A percentile compares a stretch with the other conserved stretches of the same genome.
phyloP scores from a whole-genome alignment of 23 tunicate genomes.

The Ciona savignyi region DNA sequence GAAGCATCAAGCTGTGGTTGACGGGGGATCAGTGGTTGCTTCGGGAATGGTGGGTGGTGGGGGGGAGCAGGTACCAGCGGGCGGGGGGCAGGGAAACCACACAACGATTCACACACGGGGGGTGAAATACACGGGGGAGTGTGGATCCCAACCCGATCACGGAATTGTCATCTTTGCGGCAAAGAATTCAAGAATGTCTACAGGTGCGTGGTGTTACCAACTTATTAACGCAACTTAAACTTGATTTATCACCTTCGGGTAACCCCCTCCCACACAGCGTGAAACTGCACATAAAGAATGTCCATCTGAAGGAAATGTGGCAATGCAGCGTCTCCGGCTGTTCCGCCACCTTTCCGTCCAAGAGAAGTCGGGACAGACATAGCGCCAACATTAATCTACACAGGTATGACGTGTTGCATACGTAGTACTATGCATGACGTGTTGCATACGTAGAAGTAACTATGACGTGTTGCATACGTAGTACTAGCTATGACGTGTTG shows the following conservation, averaged over 20 bases:
- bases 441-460: too few species aligned
- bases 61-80: too few species aligned
- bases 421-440: too few species aligned
- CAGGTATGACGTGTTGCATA: too few species aligned
- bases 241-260: not conserved
- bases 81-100: too few species aligned
- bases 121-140: constrained; percentile 90
- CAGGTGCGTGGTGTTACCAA: constrained; percentile 38
- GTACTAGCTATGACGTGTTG: too few species aligned
- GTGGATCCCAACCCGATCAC: constrained; percentile 97
- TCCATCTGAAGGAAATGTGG: constrained; percentile 94
- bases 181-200: constrained; percentile 92
- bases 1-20: too few species aligned
- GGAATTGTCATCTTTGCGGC: constrained; percentile 89
- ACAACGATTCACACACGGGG: constrained; percentile 26
- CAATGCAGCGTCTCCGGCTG: constrained; percentile 85
- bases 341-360: constrained; percentile 89
- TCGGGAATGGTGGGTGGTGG: too few species aligned
- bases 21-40: too few species aligned
- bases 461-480: too few species aligned
- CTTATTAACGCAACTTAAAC: not conserved
- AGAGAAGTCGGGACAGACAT: constrained; percentile 88
- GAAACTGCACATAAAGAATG: constrained; percentile 94
- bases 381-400: constrained; percentile 90
- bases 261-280: constrained; percentile 36